Base-by-base conservation (phyloP, 2,113 vertebrate species). In the Percopsis transmontana region DNA sequence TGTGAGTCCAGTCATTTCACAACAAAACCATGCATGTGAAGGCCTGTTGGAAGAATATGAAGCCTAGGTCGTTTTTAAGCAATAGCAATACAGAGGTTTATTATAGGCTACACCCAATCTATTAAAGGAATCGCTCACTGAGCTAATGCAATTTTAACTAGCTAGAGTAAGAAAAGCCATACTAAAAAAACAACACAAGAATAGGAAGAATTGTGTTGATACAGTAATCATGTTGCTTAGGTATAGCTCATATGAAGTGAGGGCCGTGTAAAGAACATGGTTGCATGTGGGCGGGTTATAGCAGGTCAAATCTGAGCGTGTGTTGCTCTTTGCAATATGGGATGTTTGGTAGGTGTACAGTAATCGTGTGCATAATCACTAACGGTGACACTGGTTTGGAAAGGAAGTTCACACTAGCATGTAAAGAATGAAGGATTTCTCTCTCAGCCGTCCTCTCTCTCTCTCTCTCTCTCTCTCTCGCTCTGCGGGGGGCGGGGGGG, bases 351-450 rank as follows among this genome's bases (percentile, higher is more conserved):
- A 12, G 51, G 51, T 19, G n/a, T n/a, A n/a, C n/a, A n/a, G n/a
- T 23, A 53, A 53, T 24, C 27, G 27, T 33, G 27, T 33, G 27
- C 27, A 33, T 6, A 7, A 7, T 33, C 5, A 7, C 27, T 33
- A 33, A 6, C 27, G 5, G 5, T n/a, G n/a, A 12, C 40, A 41
- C 40, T 16, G 42, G 12, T 45, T 5, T 45, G 12, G 54, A 21
- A 16, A 14, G 16, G 54, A 56, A 15, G n/a, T 44, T 59, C 19
- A 44, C 57, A 23, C 57, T 9, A 41, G 56, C 19, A 42, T 42
- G 38, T 41, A 18, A 58, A 58, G 56, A 41, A 58, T 58, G 56
- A 52, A 52, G 19, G 18, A 10, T n/a, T n/a, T 9, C 50, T 44
- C 42, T 44, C 13, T 15, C 15, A 12, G 5, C 40, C 5, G 5